These are phyloP conservation scores for Siniperca chuatsi DNA, from an alignment of 2,113 vertebrate genomes.

Conservation along the genomic window DNA sequence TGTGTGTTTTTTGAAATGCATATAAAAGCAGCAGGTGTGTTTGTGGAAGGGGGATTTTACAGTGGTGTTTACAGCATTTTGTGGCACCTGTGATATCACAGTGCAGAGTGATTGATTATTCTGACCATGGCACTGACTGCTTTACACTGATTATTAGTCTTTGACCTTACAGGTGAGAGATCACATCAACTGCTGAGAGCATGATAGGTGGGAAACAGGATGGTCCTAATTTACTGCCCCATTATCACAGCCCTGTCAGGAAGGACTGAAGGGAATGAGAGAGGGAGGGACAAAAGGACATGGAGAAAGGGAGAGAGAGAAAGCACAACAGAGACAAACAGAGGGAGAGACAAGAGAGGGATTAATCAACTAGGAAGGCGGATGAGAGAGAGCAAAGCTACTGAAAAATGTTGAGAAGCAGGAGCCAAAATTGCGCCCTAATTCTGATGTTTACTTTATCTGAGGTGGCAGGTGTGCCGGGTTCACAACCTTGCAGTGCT, in stretches of 20 bases:
- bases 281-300: constrained; percentile 20
- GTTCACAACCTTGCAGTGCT: constrained; percentile 61
- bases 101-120: constrained; percentile 77
- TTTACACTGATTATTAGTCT: constrained; percentile 75
- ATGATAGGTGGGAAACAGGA: constrained; percentile 53
- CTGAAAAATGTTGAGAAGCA: constrained; percentile 21
- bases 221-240: constrained; percentile 75
- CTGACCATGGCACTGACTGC: constrained; percentile 59
- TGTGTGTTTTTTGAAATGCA: constrained; percentile 34
- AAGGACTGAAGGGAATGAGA: constrained; percentile 40
- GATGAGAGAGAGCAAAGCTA: constrained; percentile 26
- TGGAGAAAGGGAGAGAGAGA: background rate
- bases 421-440: constrained; percentile 54
- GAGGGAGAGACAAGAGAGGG: constrained; percentile 31
- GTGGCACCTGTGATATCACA: constrained; percentile 49
- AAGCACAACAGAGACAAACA: constrained; percentile 29
- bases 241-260: constrained; percentile 72
- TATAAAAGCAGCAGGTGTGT: constrained; percentile 48
- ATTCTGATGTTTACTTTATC: constrained; percentile 83
- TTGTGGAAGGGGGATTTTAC: constrained; percentile 35
- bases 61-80: constrained; percentile 32
- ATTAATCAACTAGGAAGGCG: constrained; percentile 62
- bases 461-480: constrained; percentile 78
- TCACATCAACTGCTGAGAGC: constrained; percentile 66
- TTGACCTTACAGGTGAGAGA: constrained; percentile 70